Evolutionary conservation across 92 coral and sea anemone species (phyloP), one percentile per base, ranked within the genome.

Genomic region (Siderastrea siderea): DNA sequence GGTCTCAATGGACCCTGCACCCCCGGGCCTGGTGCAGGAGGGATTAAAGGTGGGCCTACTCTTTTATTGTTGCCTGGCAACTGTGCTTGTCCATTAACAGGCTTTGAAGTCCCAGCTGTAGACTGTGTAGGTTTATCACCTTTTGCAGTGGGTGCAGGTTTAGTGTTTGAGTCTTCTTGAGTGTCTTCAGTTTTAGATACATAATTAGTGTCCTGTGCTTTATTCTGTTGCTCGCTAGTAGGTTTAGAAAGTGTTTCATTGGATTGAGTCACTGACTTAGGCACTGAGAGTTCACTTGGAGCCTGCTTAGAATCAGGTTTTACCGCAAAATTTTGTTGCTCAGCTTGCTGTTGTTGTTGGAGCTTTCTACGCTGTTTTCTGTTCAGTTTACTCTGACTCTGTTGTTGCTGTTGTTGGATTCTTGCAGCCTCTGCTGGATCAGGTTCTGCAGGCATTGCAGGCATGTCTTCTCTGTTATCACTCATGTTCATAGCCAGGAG

Each of bases 291-390:
- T 48, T 84, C 88, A 71, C 68, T 74, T 86, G 83, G 93, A 57
- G 78, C 48, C 54, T 87, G 89, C 63, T 82, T 91, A 5, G 51
- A 64, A 10, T 91, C 92, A 14, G 89, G 15, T 50, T 71, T 80
- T 38, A 82, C 50, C 2, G 62, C 46, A 43, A 76, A 87, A 69
- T 77, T 78, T 75, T 79, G 86, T 75, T 85, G 91, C 55, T 74
- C 88, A 47, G 82, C 75, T 68, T 69, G 90, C 65, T 93, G 93
- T 45, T 88, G 86, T 90, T 94, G 93, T 88, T 86, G 96, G 14
- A 95, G 92, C 51, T 93, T 94, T 51, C 99, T 94, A 38, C 98
- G 94, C 67, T 98, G 99, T 81, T 98, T 98, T 15, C 99, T 89
- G 87, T 96, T 95, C 47, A 92, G 95, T 86, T 95, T 95, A 51